Evolutionary conservation across 2,797 vertebrate genomes (phyloP).

Genomic region (Smutsia gigantea): DNA sequence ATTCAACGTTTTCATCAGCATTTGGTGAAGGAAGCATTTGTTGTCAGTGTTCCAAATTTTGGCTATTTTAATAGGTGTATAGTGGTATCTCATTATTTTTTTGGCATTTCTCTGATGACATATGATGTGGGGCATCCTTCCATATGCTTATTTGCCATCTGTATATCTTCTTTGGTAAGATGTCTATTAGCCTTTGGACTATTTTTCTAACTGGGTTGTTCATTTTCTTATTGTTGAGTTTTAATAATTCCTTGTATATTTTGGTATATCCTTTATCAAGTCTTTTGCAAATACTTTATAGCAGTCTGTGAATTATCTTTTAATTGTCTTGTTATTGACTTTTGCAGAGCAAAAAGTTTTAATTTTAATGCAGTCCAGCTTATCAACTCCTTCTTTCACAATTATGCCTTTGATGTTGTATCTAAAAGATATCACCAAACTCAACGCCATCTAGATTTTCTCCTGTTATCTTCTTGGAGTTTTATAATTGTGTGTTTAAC

Average conservation of each 20-base stretch:
- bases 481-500: not conserved
- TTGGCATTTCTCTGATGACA: not conserved
- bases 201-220: not conserved
- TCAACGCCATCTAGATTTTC: not conserved
- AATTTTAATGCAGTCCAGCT: not conserved
- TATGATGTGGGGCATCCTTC: not conserved
- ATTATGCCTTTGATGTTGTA: not conserved
- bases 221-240: not conserved
- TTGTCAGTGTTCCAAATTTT: not conserved
- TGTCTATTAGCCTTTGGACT: not conserved
- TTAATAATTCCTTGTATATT: not conserved
- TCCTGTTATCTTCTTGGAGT: not conserved
- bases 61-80: not conserved
- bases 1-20: not conserved
- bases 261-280: not conserved
- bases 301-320: not conserved
- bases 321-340: not conserved
- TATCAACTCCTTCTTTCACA: not conserved
- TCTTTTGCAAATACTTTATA: slow-evolving; percentile 5
- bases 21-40: not conserved
- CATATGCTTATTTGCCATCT: not conserved
- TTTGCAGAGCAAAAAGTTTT: not conserved
- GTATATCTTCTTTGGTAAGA: not conserved
- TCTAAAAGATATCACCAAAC: not conserved
- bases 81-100: not conserved